Percentiles rank a stretch among this genome's conserved stretches.
phyloP scores from a whole-genome alignment of 2,888 invertebrate species.

The Drosophila paranaensis region DNA sequence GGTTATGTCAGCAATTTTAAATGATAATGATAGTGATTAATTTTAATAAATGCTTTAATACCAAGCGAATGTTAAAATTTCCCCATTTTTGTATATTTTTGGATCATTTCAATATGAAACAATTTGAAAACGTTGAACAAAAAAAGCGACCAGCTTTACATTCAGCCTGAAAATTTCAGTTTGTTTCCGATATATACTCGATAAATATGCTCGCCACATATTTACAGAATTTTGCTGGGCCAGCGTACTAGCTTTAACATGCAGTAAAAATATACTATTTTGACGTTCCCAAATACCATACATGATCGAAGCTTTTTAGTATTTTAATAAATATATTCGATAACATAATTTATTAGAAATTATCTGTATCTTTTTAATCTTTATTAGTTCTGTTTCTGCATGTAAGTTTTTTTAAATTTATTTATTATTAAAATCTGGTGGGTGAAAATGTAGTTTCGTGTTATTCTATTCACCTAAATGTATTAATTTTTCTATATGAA shows the following conservation, averaged over 20 bases:
- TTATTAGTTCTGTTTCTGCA: constrained; percentile 57
- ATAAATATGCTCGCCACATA: neutral
- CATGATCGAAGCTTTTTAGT: constrained; percentile 21
- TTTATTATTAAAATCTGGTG: constrained; percentile 21
- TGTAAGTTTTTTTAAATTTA: constrained; percentile 46
- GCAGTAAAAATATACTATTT: constrained; percentile 23
- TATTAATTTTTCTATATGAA: neutral
- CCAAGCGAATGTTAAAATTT: neutral
- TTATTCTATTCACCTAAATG: neutral
- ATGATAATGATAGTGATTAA: constrained; percentile 68
- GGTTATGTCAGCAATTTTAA: constrained; percentile 64
- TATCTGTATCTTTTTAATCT: constrained; percentile 49
- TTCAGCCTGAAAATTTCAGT: too few relatives aligned
- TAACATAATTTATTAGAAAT: constrained; percentile 36
- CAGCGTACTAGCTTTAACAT: constrained; percentile 17
- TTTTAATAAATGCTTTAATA: constrained; percentile 12
- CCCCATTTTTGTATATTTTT: neutral
- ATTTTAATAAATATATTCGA: constrained; percentile 42
- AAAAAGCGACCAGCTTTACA: neutral
- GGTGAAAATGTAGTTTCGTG: constrained; percentile 1
- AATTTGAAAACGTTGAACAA: neutral
- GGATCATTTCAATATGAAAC: neutral
- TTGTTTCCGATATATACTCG: neutral
- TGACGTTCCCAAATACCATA: constrained; percentile 21
- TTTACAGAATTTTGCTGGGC: neutral